Evolutionary conservation across 53 echinoderm and acorn worm species (phyloP).

Genomic region (Stichopus horrens): DNA sequence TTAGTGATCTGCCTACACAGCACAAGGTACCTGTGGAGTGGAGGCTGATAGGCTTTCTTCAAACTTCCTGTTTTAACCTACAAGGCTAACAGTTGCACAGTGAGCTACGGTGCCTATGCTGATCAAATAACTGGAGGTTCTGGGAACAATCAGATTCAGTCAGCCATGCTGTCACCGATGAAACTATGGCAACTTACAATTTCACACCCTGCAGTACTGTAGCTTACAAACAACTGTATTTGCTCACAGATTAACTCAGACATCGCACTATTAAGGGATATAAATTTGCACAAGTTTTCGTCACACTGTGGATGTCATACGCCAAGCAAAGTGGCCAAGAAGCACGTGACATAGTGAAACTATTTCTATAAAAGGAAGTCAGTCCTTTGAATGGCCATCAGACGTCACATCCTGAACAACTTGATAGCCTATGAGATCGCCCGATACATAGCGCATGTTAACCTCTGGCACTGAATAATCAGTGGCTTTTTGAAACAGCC

Average conservation of each 20-base stretch:
- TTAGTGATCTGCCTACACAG: neutral
- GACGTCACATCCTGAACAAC: neutral
- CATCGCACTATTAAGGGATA: neutral
- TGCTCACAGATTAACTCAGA: neutral
- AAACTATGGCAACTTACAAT: neutral
- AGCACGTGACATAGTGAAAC: neutral
- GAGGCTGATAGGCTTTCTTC: neutral
- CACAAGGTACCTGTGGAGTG: neutral
- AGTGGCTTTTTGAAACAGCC: neutral
- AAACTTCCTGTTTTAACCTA: neutral
- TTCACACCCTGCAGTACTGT: neutral
- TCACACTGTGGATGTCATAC: neutral
- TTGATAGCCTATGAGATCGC: neutral
- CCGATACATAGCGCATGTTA: neutral
- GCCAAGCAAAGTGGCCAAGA: neutral
- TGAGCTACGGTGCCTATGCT: neutral
- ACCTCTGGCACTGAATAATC: neutral
- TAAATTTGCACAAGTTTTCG: neutral
- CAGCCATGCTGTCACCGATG: neutral
- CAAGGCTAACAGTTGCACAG: neutral
- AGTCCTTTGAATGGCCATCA: neutral
- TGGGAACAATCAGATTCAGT: neutral
- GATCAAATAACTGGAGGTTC: neutral
- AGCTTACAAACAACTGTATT: neutral
- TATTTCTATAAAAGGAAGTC: neutral